Base-by-base conservation (phyloP, 2,113 vertebrate genomes). In the Nicator chloris region DNA sequence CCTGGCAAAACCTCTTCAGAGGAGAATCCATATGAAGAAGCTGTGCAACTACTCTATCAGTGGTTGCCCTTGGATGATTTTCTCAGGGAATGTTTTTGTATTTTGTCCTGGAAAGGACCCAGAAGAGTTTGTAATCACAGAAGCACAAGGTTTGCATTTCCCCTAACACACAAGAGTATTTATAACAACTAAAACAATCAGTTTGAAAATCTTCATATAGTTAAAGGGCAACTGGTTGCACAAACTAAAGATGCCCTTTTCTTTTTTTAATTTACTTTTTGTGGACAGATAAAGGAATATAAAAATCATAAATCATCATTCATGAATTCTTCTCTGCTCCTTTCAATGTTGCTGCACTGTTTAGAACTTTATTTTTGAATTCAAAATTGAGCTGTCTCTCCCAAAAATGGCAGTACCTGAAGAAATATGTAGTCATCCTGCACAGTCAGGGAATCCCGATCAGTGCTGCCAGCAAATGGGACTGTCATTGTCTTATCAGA, bases 371-470 rank as follows among this genome's bases (percentile, higher is more conserved):
- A 45, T 16, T 84, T 66, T 82, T 45, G 2, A 60, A 44, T 81
- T 44, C 21, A 4, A 65, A 85, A 94, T 82, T 17, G 17, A 26
- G 10, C 18, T 61, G 11, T 53, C 16, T 60, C n/a, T 77, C 56
- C 19, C 69, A 26, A 71, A 89, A 69, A 51, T 9, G 10, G 39
- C 49, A 80, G 81, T 98, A 99, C 99, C 99, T 99, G 99, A 35
- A 99, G 97, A 96, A 99, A 99, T 95, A 99, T 92, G 97, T 99
- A 99, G 92, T 99, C 98, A 40, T 99, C 98, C 95, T 99, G 99
- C 90, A 99, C 98, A 7, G 98, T 97, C 71, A 99, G 97, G 2
- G 99, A 99, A 95, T 98, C 98, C 63, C 93, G 98, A 97, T 99
- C 99, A 15, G 99, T 98, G 91, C 97, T 98, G 57, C 98, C 98